Evolutionary conservation across 1,140 invertebrate genomes (phyloP), one percentile per base, ranked within the genome.

Genomic region (Scaptodrosophila lebanonensis): DNA sequence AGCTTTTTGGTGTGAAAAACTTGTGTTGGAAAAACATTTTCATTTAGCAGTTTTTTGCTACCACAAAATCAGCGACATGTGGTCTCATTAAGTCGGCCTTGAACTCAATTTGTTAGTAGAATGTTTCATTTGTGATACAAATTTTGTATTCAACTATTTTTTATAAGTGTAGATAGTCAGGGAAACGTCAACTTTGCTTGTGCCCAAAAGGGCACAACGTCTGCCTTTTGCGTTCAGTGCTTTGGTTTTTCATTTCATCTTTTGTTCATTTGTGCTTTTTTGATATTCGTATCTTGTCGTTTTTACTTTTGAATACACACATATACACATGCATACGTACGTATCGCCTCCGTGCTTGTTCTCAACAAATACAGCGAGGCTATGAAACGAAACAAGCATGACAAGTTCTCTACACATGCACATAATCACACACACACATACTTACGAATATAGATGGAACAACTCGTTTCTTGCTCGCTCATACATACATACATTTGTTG

Each of bases 91-190:
- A 33, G 22, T 38, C 42, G 77, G 62, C 77, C 77, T 83, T 83
- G 77, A 83, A 83, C 77, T 66, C 51, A 66, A 77, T 83, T 83
- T 52, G 44, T n/a, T n/a, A n/a, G n/a, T n/a, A n/a, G n/a, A n/a
- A n/a, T n/a, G n/a, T n/a, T n/a, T n/a, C n/a, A n/a, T n/a, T n/a
- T n/a, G n/a, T n/a, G n/a, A n/a, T n/a, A n/a, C n/a, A n/a, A n/a
- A n/a, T n/a, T n/a, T n/a, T n/a, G n/a, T n/a, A n/a, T n/a, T n/a
- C n/a, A n/a, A n/a, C n/a, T n/a, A n/a, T n/a, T n/a, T n/a, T n/a
- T n/a, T n/a, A n/a, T n/a, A n/a, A n/a, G n/a, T n/a, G n/a, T n/a
- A n/a, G n/a, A n/a, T n/a, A 27, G 17, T 29, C 13, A 27, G 44
- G 18, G 22, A 3, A 25, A 8, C 45, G 47, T 36, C 33, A 18